phyloP scores from a whole-genome alignment of 2,797 vertebrate genomes.

The Pitangus sulphuratus region DNA sequence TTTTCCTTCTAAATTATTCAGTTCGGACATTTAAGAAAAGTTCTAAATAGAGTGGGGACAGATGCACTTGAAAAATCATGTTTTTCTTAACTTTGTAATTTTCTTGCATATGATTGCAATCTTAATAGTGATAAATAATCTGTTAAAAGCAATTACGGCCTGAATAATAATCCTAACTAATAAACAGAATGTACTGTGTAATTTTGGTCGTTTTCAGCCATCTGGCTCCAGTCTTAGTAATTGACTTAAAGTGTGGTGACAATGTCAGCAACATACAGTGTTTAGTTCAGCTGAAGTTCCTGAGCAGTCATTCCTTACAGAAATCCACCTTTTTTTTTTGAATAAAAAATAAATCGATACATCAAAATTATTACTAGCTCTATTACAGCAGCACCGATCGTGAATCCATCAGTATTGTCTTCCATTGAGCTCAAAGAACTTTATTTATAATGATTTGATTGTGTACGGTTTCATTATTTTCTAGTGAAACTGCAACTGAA shows the following conservation, averaged over 20 bases:
- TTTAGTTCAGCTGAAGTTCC: background rate
- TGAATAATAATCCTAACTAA: conserved; percentile 63
- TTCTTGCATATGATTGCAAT: background rate
- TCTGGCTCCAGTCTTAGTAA: conserved; percentile 76
- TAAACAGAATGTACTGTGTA: conserved; percentile 70
- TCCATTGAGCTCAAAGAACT: background rate
- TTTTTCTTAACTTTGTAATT: conserved; percentile 6
- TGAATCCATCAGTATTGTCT: conserved; percentile 13
- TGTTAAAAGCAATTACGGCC: conserved; percentile 60
- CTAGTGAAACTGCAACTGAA: background rate
- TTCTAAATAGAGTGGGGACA: background rate
- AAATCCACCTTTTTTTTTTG: background rate
- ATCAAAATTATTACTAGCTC: background rate
- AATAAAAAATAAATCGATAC: background rate
- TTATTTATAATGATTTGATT: conserved; percentile 38
- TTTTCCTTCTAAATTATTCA: background rate
- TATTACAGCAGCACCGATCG: background rate
- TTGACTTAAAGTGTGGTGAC: conserved; percentile 66
- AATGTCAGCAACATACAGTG: background rate
- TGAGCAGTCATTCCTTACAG: conserved; percentile 1
- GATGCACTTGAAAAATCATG: background rate
- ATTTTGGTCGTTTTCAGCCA: conserved; percentile 73
- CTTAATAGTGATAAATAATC: conserved; percentile 60
- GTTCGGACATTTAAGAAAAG: background rate
- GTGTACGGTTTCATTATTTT: background rate